Base-by-base conservation (phyloP, 2,797 vertebrate genomes). In the Phylloscopus collybita region DNA sequence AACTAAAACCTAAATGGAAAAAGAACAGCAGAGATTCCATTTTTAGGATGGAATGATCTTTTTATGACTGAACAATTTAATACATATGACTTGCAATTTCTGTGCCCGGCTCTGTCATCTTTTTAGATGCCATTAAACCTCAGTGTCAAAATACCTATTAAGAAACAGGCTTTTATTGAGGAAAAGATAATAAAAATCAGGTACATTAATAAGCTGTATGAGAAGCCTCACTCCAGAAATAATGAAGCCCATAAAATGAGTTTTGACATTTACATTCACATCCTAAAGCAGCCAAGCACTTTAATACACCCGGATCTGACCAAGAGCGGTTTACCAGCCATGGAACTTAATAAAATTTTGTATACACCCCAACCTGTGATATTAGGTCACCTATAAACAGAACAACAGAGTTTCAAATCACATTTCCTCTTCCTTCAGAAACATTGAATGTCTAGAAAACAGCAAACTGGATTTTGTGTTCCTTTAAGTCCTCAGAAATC, bases 111-210 rank as follows among this genome's bases (percentile, higher is more conserved):
- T 86, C 64, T 94, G 78, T 84, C 79, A 76, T 88, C 62, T 80
- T 88, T 92, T 90, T 54, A 80, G 90, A 94, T 92, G 91, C 22
- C 66, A 44, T 93, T 88, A 90, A 93, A 81, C 51, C 25, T 73
- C 80, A 27, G 14, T 81, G 86, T 86, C 94, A 95, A 91, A 96
- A 92, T 78, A 59, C 20, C 74, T 87, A 76, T 88, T 95, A 92
- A 76, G 42, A 90, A 90, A 88, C 53, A 16, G 11, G 13, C 53
- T 95, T 50, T 86, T 84, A 38, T 87, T 90, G 71, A 95, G 53
- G 90, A 80, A 86, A 71, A 94, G 88, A 76, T 88, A 90, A 94
- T 94, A 95, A 94, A 96, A 95, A 74, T 49, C 80, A 67, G 38
- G 45, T 71, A 65, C 80, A 95, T 94, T 86, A 93, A 94, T 90